Base-by-base conservation (phyloP, 2,888 invertebrate genomes). In the Polietes domitor region DNA sequence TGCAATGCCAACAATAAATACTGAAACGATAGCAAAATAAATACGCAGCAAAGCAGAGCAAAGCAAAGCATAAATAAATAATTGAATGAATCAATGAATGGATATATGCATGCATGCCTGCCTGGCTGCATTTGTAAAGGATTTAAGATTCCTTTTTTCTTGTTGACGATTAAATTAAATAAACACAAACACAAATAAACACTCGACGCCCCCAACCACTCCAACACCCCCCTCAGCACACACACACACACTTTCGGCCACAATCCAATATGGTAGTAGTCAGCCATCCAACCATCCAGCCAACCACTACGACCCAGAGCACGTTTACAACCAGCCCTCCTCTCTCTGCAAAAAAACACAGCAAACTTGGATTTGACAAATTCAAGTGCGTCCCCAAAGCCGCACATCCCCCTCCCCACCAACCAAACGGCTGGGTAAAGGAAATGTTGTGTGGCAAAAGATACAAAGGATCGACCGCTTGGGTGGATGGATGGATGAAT, bases 401-500 rank as follows among this genome's bases (percentile, higher is more conserved):
- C 26, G 15, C 58, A 26, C 26, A 19, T 47, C n/a, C 1, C 47
- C 47, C 2, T 47, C 47, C 47, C n/a, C 10, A 10, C 47, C 47
- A 47, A 58, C 28, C 5, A 15, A 32, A 63, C 15, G 6, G 32
- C 28, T 65, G 4, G 9, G 19, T 3, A 19, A 65, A 19, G 61
- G 32, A 7, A 28, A 32, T 76, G 58, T 61, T 63, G 73, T 21
- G 53, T 37, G 28, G 68, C 77, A 41, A 58, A 21, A 79, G 32
- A 28, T 43, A 58, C 47, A 50, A 77, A 74, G 70, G 41, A 77
- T 70, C 26, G 41, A 71, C 63, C 43, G 53, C 28, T 65, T 12
- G 6, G 26, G 32, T 28, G 15, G 47, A 47, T 7, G 47, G n/a
- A n/a, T n/a, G n/a, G n/a, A n/a, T n/a, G n/a, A 37, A 63, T 50